Evolutionary conservation across 2,113 vertebrate genomes (phyloP), one percentile per base, ranked within the genome.

Genomic region (Octodon degus): DNA sequence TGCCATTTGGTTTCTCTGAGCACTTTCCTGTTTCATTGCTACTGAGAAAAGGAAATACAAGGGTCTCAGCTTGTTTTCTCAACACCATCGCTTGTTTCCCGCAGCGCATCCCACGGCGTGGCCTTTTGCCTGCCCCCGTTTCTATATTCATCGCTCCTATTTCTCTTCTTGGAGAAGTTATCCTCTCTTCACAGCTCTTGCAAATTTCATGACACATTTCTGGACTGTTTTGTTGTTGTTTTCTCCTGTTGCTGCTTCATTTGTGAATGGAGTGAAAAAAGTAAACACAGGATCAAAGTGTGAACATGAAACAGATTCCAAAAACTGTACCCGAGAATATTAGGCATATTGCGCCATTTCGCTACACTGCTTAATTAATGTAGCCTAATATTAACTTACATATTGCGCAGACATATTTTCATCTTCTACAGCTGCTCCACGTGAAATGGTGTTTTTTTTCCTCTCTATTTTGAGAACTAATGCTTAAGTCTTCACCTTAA

Each of bases 161-260:
- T 94, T 96, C 77, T 83, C 70, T 86, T 85, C 81, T 34, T 32
- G 32, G 32, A 92, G 91, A 58, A 92, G 47, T 50, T 53, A 9
- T 86, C 25, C 74, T 43, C n/a, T 91, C 63, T 85, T 86, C 83
- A 11, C 92, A 89, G 88, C 37, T 92, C 87, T 90, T 90, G 72
- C 72, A 89, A 43, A 94, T 97, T 95, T 95, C 72, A 10, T 43
- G 67, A 93, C 96, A 93, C 72, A 50, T 97, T 97, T 96, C 90
- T 90, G 96, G 95, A 70, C 90, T 86, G 72, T 90, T 96, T 63
- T 82, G 60, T 58, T 91, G 89, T 68, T 84, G 68, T 89, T 95
- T 81, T 74, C 68, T 76, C 88, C 53, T 70, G 72, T 72, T 79
- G 62, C 82, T 83, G n/a, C 76, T 89, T 85, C 77, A 24, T 92